Conservation (phyloP, 1,140 invertebrate genomes). For the Hydropsyche tenuis region DNA sequence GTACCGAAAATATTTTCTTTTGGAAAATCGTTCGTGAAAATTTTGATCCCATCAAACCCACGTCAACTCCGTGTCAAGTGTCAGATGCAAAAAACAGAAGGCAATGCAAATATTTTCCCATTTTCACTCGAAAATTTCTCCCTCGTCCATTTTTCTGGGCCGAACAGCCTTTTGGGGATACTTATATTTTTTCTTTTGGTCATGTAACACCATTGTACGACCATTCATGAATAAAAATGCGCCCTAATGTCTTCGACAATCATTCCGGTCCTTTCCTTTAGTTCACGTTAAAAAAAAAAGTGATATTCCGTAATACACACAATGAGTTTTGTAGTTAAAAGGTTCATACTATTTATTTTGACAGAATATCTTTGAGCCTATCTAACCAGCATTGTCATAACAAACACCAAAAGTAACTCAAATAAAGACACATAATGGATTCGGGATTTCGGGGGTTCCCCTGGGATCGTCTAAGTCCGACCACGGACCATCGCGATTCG, state of each 20-base stretch:
- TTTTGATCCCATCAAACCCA: constrained; percentile 30
- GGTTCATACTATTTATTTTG: no score
- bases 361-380: no score
- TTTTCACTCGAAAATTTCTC: constrained; percentile 20
- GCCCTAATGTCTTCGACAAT: no score
- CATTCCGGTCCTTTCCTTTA: not conserved
- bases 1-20: constrained; percentile 8
- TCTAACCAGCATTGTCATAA: constrained; percentile 31
- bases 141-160: not conserved
- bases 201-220: constrained; percentile 1
- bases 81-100: constrained; percentile 36
- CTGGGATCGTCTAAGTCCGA: constrained; percentile 21
- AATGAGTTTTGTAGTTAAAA: no score
- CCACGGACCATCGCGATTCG: not conserved
- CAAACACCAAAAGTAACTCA: constrained; percentile 40
- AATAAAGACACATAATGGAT: constrained; percentile 46
- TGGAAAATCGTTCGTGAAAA: constrained; percentile 15
- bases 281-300: no score
- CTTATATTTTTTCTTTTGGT: not conserved
- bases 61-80: constrained; percentile 33
- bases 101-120: constrained; percentile 42
- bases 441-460: constrained; percentile 39
- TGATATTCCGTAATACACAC: no score
- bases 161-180: constrained; percentile 1
- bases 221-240: constrained; percentile 19